Evolutionary conservation across 2,888 invertebrate species (phyloP).

Genomic region (Xylocampa areola): DNA sequence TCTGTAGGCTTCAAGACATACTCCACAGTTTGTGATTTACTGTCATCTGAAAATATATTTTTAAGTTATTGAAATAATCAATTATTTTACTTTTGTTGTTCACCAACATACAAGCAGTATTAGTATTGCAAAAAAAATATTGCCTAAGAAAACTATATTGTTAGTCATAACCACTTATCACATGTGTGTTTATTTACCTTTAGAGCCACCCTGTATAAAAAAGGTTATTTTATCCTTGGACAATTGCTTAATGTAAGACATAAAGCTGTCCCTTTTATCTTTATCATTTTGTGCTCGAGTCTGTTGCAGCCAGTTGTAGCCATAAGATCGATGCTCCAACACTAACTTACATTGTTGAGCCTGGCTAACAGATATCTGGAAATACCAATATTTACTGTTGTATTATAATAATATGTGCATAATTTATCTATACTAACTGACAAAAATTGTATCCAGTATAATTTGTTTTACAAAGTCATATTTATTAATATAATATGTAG

Average conservation of each 20-base stretch:
- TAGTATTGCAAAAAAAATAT: not conserved
- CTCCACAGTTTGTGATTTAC: conserved; percentile 80
- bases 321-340: conserved; percentile 93
- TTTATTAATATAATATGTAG: too few relatives aligned
- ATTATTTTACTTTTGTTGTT: not conserved
- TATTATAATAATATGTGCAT: not conserved
- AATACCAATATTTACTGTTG: conserved; percentile 16
- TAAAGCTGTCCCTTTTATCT: conserved; percentile 84
- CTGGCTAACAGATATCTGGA: conserved; percentile 93
- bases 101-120: not conserved
- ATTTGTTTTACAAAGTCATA: too few relatives aligned
- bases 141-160: not conserved
- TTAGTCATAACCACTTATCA: too few relatives aligned
- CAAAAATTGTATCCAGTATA: too few relatives aligned
- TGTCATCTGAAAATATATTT: conserved; percentile 72
- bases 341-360: conserved; percentile 95
- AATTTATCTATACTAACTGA: too few relatives aligned
- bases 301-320: conserved; percentile 92
- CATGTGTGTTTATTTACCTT: conserved; percentile 79
- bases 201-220: conserved; percentile 83
- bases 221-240: conserved; percentile 87
- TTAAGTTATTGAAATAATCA: not conserved
- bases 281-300: conserved; percentile 79
- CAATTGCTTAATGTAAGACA: conserved; percentile 86
- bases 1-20: conserved; percentile 83